Percentiles rank a stretch among this genome's conserved stretches.
Conservation (phyloP, 2,888 invertebrate genomes). For the Nephrotoma guestfalica region DNA sequence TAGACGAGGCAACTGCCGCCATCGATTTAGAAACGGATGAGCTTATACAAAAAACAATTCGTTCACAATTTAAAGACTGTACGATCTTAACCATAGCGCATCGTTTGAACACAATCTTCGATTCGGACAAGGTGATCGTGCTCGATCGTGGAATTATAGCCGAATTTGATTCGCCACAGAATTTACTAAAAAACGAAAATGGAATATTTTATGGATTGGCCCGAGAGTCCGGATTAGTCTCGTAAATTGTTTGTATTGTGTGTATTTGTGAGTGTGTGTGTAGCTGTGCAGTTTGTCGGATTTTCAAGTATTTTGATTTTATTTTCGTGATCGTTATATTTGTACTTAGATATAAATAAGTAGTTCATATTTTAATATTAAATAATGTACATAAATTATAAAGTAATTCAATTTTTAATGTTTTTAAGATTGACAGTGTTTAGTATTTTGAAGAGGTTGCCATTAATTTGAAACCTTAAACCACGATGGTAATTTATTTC, state of each 20-base stretch:
- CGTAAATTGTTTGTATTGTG: not conserved
- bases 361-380: too few relatives aligned
- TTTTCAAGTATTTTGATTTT: not conserved
- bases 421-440: too few relatives aligned
- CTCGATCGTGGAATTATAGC: constrained; percentile 25
- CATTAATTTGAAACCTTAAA: too few relatives aligned
- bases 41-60: constrained; percentile 53
- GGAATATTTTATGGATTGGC: constrained; percentile 36
- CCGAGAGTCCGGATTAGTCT: constrained; percentile 12
- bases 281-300: not conserved
- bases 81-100: constrained; percentile 79
- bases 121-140: constrained; percentile 63
- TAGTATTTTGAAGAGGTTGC: too few relatives aligned
- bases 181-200: constrained; percentile 22
- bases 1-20: constrained; percentile 39
- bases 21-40: constrained; percentile 39
- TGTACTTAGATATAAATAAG: too few relatives aligned
- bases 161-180: constrained; percentile 30
- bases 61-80: constrained; percentile 60
- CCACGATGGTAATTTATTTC: too few relatives aligned
- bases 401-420: too few relatives aligned
- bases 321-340: not conserved
- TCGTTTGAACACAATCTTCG: constrained; percentile 73
- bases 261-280: not conserved
- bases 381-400: too few relatives aligned